These are phyloP conservation scores for Salpingus planirostris DNA, from an alignment of 2,888 invertebrate species.

Conservation along the genomic window DNA sequence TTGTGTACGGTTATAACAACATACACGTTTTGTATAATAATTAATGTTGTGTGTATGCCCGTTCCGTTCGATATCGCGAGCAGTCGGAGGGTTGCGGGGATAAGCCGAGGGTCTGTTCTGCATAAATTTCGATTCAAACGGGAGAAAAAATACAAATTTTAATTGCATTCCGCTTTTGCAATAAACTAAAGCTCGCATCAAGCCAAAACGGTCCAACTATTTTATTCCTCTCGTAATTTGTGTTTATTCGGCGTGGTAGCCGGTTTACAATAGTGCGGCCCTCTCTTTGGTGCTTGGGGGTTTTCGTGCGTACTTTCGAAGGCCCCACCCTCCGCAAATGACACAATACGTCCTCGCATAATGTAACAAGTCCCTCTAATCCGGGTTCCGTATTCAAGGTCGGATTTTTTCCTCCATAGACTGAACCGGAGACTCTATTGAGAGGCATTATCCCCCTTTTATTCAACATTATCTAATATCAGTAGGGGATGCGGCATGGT, in stretches of 20 bases:
- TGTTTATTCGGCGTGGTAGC: slow-evolving; percentile 11
- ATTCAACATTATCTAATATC: slow-evolving; percentile 32
- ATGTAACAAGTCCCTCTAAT: slow-evolving; percentile 35
- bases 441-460: slow-evolving; percentile 27
- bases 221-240: slow-evolving; percentile 12
- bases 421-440: slow-evolving; percentile 25
- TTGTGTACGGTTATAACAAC: too few relatives aligned
- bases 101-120: too few relatives aligned
- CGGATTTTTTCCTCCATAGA: slow-evolving; percentile 24
- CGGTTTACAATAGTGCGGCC: slow-evolving; percentile 8
- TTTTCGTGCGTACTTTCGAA: slow-evolving; percentile 30
- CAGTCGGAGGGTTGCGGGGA: too few relatives aligned
- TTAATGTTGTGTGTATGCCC: too few relatives aligned
- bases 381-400: slow-evolving; percentile 28
- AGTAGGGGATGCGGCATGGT: slow-evolving; percentile 27
- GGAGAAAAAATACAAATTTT: slow-evolving; percentile 10
- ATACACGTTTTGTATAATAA: too few relatives aligned
- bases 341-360: slow-evolving; percentile 36
- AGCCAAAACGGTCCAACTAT: slow-evolving; percentile 8
- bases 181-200: slow-evolving; percentile 2
- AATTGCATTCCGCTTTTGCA: slow-evolving; percentile 11
- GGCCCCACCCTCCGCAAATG: slow-evolving; percentile 34
- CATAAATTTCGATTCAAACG: too few relatives aligned
- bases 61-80: too few relatives aligned
- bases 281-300: slow-evolving; percentile 12